phyloP scores from a whole-genome alignment of 2,888 invertebrate species.

The Schizaphis graminum region DNA sequence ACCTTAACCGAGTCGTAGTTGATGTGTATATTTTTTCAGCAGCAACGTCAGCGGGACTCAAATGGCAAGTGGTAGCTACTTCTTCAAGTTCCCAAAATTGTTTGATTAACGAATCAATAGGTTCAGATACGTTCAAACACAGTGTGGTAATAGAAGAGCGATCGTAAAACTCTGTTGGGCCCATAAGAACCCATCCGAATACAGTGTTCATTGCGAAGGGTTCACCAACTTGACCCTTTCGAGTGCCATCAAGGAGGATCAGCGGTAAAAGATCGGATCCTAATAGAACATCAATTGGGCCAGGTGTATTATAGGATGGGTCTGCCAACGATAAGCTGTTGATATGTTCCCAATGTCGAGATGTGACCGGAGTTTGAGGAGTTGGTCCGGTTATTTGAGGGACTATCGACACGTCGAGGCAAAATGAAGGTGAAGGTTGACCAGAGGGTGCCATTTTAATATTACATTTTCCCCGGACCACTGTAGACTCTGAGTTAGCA shows the following conservation, averaged over 20 bases:
- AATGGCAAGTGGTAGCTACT: neutral
- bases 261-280: neutral
- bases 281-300: neutral
- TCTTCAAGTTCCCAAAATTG: constrained; percentile 56
- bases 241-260: neutral
- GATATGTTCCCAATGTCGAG: neutral
- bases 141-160: neutral
- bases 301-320: neutral
- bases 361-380: neutral
- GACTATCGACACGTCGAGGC: neutral
- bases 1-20: neutral
- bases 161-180: neutral
- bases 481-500: neutral
- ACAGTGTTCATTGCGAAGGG: neutral
- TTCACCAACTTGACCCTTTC: neutral
- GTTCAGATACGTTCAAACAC: neutral
- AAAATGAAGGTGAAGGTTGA: neutral
- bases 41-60: neutral
- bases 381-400: neutral
- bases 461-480: neutral
- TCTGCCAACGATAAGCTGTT: neutral
- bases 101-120: neutral
- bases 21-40: neutral
- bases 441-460: neutral
- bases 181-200: neutral